Conservation (phyloP, 2,113 vertebrate genomes). For the Aramus guarauna region DNA sequence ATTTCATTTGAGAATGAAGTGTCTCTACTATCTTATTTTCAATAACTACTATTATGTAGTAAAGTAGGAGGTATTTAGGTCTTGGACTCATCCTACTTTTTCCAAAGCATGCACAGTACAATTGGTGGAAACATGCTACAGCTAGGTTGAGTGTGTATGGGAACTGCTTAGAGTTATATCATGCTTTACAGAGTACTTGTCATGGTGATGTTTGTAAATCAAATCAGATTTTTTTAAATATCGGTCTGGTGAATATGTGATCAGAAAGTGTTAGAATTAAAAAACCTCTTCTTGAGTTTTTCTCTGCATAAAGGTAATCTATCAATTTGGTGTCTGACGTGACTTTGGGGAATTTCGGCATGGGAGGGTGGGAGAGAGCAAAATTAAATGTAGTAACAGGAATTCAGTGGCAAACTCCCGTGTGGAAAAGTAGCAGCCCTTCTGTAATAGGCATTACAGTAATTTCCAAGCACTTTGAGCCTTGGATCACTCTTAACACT, state of each 20-base stretch:
- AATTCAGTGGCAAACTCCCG: neutral
- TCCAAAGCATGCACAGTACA: neutral
- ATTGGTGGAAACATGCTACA: neutral
- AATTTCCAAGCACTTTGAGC: neutral
- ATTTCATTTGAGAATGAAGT: neutral
- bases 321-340: neutral
- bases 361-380: rapidly evolving
- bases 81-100: neutral
- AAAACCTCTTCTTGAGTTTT: neutral
- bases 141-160: neutral
- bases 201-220: neutral
- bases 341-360: neutral
- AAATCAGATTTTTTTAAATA: neutral
- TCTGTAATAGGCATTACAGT: neutral
- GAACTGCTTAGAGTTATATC: neutral
- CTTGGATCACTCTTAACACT: neutral
- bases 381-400: neutral
- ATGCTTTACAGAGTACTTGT: neutral
- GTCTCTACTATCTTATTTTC: neutral
- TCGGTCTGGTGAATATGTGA: neutral
- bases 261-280: neutral
- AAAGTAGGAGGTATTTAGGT: neutral
- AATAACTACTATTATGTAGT: neutral
- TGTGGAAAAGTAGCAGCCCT: neutral
- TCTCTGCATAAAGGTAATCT: neutral